These are phyloP conservation scores for Nannospalax galili DNA, from an alignment of 2,113 vertebrate species.

Conservation along the genomic window DNA sequence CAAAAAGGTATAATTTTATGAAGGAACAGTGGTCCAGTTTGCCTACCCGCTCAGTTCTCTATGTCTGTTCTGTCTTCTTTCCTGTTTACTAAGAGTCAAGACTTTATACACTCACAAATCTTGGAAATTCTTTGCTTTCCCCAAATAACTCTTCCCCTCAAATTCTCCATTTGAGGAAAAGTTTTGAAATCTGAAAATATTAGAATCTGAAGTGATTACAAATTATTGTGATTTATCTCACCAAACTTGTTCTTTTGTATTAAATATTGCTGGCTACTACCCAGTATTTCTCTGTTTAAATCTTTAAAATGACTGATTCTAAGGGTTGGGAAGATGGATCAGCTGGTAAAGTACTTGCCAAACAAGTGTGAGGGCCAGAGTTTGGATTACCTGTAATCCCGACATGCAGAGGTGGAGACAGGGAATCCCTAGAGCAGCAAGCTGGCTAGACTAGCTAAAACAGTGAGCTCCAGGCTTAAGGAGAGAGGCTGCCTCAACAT, in stretches of 20 bases:
- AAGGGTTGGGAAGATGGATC: background rate
- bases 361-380: background rate
- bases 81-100: background rate
- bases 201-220: conserved; percentile 5
- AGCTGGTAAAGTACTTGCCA: background rate
- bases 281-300: background rate
- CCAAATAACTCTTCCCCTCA: background rate
- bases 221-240: background rate
- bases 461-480: background rate
- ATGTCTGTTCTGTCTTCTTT: background rate
- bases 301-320: background rate
- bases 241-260: background rate
- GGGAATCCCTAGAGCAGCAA: background rate
- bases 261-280: background rate
- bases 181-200: background rate
- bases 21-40: background rate
- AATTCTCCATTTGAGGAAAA: background rate
- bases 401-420: background rate
- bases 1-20: background rate
- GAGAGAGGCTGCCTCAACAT: background rate
- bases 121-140: background rate
- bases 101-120: background rate
- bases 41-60: background rate
- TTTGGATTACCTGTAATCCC: background rate
- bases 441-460: background rate